These are phyloP conservation scores for Drosophila meridiana DNA, from an alignment of 2,888 invertebrate species.

Conservation along the genomic window DNA sequence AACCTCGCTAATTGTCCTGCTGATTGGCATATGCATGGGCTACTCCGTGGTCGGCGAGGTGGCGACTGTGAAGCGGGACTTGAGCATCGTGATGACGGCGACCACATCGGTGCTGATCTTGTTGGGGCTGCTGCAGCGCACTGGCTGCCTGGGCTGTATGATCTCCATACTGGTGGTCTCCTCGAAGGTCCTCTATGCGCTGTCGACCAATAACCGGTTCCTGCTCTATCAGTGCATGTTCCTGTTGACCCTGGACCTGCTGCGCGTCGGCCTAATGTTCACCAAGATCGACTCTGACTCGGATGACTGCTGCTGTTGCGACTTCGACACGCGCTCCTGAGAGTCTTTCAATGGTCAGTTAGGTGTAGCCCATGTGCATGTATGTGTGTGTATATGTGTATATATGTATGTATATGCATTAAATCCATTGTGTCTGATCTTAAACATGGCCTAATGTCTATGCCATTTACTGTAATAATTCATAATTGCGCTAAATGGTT, in stretches of 20 bases:
- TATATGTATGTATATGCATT: background rate
- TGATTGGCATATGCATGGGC: conserved; percentile 2
- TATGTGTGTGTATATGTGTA: background rate
- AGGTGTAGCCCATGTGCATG: background rate
- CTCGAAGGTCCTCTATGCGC: conserved; percentile 19
- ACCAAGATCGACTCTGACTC: no score
- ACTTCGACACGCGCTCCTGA: no score
- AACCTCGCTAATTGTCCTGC: background rate
- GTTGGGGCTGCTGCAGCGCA: background rate
- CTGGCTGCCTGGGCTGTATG: conserved; percentile 5
- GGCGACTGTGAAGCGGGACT: background rate
- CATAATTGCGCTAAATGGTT: conserved; percentile 38
- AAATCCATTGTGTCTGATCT: conserved; percentile 15
- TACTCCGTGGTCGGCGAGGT: conserved; percentile 13
- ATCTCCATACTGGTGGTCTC: conserved; percentile 16
- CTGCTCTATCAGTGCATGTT: conserved; percentile 15
- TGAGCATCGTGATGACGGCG: conserved; percentile 12
- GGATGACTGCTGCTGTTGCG: background rate
- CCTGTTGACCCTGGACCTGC: conserved; percentile 17
- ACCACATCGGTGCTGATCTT: conserved; percentile 8
- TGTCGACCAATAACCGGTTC: conserved; percentile 6
- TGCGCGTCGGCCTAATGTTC: background rate
- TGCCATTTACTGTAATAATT: conserved; percentile 36
- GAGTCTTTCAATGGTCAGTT: conserved; percentile 2
- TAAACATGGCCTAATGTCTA: conserved; percentile 26